These are phyloP conservation scores for Gymnarchus niloticus DNA, from an alignment of 2,113 vertebrate species.

Conservation along the genomic window DNA sequence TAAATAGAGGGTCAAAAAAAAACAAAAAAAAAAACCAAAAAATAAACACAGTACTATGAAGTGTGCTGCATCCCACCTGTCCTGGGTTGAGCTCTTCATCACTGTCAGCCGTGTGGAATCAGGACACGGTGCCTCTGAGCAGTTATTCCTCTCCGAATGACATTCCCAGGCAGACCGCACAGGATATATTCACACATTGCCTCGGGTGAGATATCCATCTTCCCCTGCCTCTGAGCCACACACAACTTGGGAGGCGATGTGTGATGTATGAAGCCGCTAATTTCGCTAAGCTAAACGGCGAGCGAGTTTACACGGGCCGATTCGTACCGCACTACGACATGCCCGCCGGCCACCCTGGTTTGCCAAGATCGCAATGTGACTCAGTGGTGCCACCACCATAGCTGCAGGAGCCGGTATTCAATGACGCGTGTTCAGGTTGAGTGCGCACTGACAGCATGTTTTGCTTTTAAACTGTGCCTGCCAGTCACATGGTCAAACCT, in stretches of 20 bases:
- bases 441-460: too few species aligned
- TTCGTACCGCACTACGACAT: too few species aligned
- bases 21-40: background rate
- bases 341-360: too few species aligned
- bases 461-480: too few species aligned
- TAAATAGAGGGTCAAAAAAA: too few species aligned
- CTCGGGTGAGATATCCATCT: slow-evolving; percentile 30
- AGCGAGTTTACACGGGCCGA: background rate
- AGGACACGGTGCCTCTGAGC: slow-evolving; percentile 7
- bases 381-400: background rate
- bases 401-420: background rate
- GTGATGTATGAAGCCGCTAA: slow-evolving; percentile 34
- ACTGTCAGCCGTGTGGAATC: slow-evolving; percentile 28
- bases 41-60: background rate
- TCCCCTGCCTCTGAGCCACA: slow-evolving; percentile 9
- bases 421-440: too few species aligned
- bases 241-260: slow-evolving; percentile 19
- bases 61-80: background rate
- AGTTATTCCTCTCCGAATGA: slow-evolving; percentile 22
- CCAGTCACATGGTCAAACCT: background rate
- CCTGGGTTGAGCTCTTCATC: slow-evolving; percentile 23
- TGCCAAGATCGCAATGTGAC: background rate
- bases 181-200: slow-evolving; percentile 34
- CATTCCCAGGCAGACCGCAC: slow-evolving; percentile 34
- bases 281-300: slow-evolving; percentile 21